These are phyloP conservation scores for Takifugu bimaculatus DNA, from an alignment of 2,113 vertebrate genomes.

Conservation along the genomic window DNA sequence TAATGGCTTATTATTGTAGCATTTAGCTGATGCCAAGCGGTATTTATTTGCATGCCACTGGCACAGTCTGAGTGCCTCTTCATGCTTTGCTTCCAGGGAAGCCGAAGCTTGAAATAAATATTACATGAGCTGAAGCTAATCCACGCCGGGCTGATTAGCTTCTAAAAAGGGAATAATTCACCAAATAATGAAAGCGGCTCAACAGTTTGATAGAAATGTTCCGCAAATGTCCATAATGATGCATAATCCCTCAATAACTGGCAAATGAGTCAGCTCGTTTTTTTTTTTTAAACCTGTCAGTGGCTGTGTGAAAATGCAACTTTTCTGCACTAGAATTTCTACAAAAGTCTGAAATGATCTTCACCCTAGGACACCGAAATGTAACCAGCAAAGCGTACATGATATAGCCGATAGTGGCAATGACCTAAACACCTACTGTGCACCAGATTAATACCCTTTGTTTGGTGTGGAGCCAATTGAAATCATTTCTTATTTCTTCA, in stretches of 20 bases:
- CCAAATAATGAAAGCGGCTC: conserved; percentile 67
- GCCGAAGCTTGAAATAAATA: conserved; percentile 67
- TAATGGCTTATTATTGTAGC: conserved; percentile 19
- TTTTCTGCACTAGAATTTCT: conserved; percentile 10
- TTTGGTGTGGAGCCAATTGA: too few relatives aligned
- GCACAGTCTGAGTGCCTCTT: conserved; percentile 46
- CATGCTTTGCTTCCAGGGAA: conserved; percentile 42
- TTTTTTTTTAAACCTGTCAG: not conserved
- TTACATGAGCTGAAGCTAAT: conserved; percentile 66
- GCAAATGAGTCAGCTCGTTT: conserved; percentile 13
- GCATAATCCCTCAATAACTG: conserved; percentile 60
- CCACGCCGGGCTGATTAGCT: conserved; percentile 60
- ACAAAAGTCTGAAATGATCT: conserved; percentile 6
- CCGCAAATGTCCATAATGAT: conserved; percentile 68
- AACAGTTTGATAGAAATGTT: conserved; percentile 51
- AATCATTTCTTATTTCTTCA: too few relatives aligned
- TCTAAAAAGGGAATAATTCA: conserved; percentile 72
- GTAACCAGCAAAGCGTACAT: too few relatives aligned
- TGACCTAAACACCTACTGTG: too few relatives aligned
- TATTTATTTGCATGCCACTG: conserved; percentile 50
- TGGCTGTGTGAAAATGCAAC: conserved; percentile 20
- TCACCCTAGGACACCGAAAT: too few relatives aligned
- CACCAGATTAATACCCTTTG: too few relatives aligned
- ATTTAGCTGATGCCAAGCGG: conserved; percentile 12
- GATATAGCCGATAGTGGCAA: too few relatives aligned